Base-by-base conservation (phyloP, 2,888 invertebrate species). In the Drosophila fulvimacula region DNA sequence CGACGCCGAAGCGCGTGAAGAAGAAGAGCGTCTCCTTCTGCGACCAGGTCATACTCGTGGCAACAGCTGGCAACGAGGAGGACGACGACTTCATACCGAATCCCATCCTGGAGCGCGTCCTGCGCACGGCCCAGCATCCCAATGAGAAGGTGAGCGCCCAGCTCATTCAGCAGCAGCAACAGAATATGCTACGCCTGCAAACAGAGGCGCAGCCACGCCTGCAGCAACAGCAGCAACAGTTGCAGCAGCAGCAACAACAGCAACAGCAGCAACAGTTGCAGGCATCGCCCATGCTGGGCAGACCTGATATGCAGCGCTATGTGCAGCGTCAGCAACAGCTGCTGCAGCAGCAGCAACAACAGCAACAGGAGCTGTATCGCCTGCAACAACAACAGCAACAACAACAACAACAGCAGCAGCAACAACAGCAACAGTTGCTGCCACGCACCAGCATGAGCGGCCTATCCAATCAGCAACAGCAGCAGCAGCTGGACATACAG, bases 21-120 rank as follows among this genome's bases (percentile, higher is more conserved):
- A 98, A 98, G 94, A 98, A 98, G 92, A 97, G 97, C 65, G 98
- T 98, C 5, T 98, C 98, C 0, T 98, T 98, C 92, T 98, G 98
- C 89, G 98, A 98, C 91, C 97, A 98, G 93, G 97, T 98, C 0
- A 97, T 97, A 71, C 93, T 98, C 62, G 98, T 98, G 13, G 97
- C 98, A 5, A 97, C 97, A 1, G 97, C 97, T 0, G 98, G 98
- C 87, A 97, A 98, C 82, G 96, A 97, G 88, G 97, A 97, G 92
- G 97, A 97, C 71, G 97, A 97, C 73, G 96, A 96, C 81, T 97
- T 97, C 88, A 97, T 97, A 87, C 97, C 97, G 0, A 98, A 98
- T 93, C 98, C 97, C 0, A 97, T 98, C 66, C 92, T 98, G 76
- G 97, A 98, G 91, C 94, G 97, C 64, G 97, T 98, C 0, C 92